Evolutionary conservation across 2,113 vertebrate genomes (phyloP), one percentile per base, ranked within the genome.

Genomic region (Reinhardtius hippoglossoides): DNA sequence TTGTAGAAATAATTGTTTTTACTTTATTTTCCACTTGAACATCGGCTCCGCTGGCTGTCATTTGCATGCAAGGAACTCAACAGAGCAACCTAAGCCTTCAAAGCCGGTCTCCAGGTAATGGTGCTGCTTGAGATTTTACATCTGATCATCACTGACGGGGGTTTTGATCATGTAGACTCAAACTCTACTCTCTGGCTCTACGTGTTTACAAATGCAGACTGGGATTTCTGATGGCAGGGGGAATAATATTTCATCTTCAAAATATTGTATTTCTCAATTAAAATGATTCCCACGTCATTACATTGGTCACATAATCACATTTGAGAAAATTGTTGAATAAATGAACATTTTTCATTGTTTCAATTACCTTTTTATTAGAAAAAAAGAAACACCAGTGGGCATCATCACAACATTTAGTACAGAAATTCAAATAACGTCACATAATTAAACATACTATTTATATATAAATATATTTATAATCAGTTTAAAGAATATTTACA

Each of bases 21-120:
- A 72, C 80, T 83, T 87, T 73, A 78, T 84, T 89, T 90, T 89
- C 67, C 67, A 74, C 72, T 70, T 58, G 62, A 72, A 77, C 50
- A 71, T 66, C 56, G 37, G 60, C 80, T 71, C 81, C 15, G 8
- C 62, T 69, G 68, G 59, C 67, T 61, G 78, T 88, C 75, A 89
- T 92, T 85, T 89, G 75, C 78, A 89, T 92, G 81, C 88, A 85
- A 62, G 78, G 81, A 86, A 85, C 67, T 87, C 80, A 57, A 58
- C 55, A 1, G 26, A 66, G 78, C 65, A 88, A 84, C 87, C 90
- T 71, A 80, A 86, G 67, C 84, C 82, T 92, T 88, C 90, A 91
- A 92, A 92, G 90, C 55, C 59, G 48, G 81, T 87, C 85, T 92
- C 84, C 85, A 88, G 88, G 85, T 91, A 88, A 89, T 82, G 80